A percentile compares a stretch with the other conserved stretches of the same genome.
Conservation (phyloP, 2,797 vertebrate genomes). For the Ctenosaura bakeri region DNA sequence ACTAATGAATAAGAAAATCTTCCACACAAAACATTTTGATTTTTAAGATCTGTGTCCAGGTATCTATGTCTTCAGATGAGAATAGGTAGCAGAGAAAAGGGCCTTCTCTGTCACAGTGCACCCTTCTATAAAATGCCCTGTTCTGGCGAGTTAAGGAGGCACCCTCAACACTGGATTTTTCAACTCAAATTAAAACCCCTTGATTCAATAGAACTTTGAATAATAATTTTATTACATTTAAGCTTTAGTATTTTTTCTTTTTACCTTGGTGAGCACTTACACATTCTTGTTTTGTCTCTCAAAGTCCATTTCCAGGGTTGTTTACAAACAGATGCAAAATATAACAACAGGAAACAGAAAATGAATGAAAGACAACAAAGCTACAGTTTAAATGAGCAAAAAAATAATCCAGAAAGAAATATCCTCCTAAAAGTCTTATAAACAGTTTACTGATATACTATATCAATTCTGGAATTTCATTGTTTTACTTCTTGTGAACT, state of each 20-base stretch:
- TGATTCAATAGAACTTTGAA: neutral
- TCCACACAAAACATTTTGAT: neutral
- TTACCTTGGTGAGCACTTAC: neutral
- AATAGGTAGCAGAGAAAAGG: neutral
- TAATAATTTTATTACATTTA: neutral
- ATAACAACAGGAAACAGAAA: neutral
- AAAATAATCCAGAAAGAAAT: neutral
- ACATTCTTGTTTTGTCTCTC: neutral
- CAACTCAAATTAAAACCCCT: neutral
- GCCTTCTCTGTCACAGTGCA: neutral
- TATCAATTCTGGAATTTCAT: neutral
- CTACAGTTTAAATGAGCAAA: neutral
- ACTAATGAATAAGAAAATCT: neutral
- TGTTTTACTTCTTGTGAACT: neutral
- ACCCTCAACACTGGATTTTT: neutral
- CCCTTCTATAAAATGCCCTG: neutral
- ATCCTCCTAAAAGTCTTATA: neutral
- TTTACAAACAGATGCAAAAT: neutral
- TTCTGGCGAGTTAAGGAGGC: neutral
- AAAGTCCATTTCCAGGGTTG: neutral
- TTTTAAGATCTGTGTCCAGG: neutral
- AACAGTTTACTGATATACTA: neutral
- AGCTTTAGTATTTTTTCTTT: neutral
- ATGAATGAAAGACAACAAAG: neutral
- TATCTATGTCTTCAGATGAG: neutral